Evolutionary conservation across 2,797 vertebrate genomes (phyloP), one percentile per base, ranked within the genome.

Genomic region (Rhodeus uyekii): DNA sequence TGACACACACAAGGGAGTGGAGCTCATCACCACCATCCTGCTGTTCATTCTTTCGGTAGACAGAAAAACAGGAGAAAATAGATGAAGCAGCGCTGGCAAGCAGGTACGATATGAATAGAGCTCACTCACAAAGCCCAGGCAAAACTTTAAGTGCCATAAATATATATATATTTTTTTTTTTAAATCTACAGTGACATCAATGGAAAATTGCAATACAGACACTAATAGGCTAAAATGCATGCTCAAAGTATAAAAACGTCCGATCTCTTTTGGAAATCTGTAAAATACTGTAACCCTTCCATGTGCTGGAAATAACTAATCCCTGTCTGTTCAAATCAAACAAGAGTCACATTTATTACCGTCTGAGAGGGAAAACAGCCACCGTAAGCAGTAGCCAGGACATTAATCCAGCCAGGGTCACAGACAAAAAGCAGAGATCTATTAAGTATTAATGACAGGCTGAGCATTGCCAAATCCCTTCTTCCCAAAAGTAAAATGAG

Each of bases 1-100:
- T 88, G 86, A 89, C 84, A 90, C 80, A 80, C 84, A 85, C 84
- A 77, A 69, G 76, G 83, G 84, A 86, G 64, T 24, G 69, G 14
- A 83, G 76, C 84, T 60, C 48, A 81, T 86, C 83, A 82, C 38
- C 85, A 74, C 42, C 82, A 78, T 83, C 46, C 73, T 83, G 50
- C 58, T 81, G 48, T 65, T 81, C 73, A 67, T 76, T 71, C 78
- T 72, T 18, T 63, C 16, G 5, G n/a, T 39, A 78, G n/a, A 38
- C 27, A 60, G 16, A 72, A 71, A 63, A 22, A 73, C 71, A 29
- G 69, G 3, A 53, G 8, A 72, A 58, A 81, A 64, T 8, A 39
- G 76, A 46, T 2, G 10, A 78, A 72, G 58, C 16, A 24, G 60
- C 27, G 5, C 39, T 60, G 76, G 36, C 34, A 80, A 18, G 24